A percentile compares a stretch with the other conserved stretches of the same genome.
Evolutionary conservation across 2,113 vertebrate genomes (phyloP).

Genomic region (Antechinus flavipes): DNA sequence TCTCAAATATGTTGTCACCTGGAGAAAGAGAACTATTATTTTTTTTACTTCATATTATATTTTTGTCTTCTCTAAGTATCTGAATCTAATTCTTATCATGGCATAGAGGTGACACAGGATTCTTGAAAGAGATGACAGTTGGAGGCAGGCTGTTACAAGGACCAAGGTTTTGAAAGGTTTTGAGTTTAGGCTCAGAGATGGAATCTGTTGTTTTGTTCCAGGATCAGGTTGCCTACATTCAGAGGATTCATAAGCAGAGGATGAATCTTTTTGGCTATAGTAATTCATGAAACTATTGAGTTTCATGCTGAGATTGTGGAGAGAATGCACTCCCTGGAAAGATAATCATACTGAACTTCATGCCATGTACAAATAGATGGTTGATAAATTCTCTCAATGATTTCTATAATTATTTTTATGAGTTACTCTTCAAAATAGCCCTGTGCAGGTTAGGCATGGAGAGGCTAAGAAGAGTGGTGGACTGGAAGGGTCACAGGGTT

Average conservation of each 20-base stretch:
- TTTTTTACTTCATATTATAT: background rate
- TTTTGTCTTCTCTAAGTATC: background rate
- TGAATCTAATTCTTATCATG: background rate
- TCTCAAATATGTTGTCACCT: background rate
- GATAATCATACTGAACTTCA: background rate
- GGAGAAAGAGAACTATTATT: background rate
- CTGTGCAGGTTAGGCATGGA: background rate
- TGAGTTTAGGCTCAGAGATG: background rate
- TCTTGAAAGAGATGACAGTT: background rate
- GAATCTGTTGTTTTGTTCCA: background rate
- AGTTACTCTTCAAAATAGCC: background rate
- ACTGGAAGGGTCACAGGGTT: background rate
- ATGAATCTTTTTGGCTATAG: background rate
- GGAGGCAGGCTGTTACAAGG: background rate
- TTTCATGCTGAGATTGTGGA: background rate
- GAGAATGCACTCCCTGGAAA: background rate
- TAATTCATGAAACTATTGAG: background rate
- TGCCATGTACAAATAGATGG: background rate
- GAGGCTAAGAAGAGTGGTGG: background rate
- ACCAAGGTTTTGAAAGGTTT: background rate
- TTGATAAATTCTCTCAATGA: slow-evolving; percentile 20
- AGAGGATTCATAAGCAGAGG: background rate
- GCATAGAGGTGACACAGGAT: background rate
- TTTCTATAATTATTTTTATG: slow-evolving; percentile 21
- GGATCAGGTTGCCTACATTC: background rate